phyloP scores from a whole-genome alignment of 2,888 invertebrate genomes.

The Nymphalis polychloros region DNA sequence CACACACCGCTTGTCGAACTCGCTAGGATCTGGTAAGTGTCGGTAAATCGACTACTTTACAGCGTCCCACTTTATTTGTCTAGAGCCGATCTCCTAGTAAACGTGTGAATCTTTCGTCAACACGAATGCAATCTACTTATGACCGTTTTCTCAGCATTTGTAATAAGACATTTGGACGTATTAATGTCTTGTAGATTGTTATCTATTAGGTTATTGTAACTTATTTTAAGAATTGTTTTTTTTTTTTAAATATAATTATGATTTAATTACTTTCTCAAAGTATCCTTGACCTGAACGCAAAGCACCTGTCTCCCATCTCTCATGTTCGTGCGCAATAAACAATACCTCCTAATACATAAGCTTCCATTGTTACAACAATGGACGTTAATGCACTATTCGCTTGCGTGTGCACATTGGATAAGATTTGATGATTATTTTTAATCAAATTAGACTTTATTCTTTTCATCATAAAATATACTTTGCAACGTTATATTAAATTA shows the following conservation, averaged over 20 bases:
- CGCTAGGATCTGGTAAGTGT: constrained; percentile 40
- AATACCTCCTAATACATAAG: constrained; percentile 27
- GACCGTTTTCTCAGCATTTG: not conserved
- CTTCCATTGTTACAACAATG: constrained; percentile 13
- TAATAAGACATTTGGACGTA: no score
- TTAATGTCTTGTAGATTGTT: not conserved
- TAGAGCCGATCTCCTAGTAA: constrained; percentile 10
- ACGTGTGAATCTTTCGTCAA: constrained; percentile 32
- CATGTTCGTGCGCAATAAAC: constrained; percentile 19
- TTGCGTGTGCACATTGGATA: constrained; percentile 6
- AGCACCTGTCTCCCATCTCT: constrained; percentile 15
- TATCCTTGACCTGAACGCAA: constrained; percentile 28
- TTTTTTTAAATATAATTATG: not conserved
- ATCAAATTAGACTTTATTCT: constrained; percentile 8
- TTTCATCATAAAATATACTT: constrained; percentile 7
- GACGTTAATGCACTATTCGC: constrained; percentile 3
- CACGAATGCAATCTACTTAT: constrained; percentile 17
- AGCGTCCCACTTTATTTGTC: constrained; percentile 40
- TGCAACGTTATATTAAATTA: not conserved
- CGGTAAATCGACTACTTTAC: constrained; percentile 53
- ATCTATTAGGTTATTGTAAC: not conserved
- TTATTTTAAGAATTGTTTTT: not conserved
- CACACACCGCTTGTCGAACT: constrained; percentile 50
- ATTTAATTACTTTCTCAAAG: constrained; percentile 18
- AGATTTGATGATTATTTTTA: not conserved